Percentiles rank a stretch among this genome's conserved stretches.
Evolutionary conservation across 92 coral and sea anemone genomes (phyloP).

Genomic region (Hydrozoanthus gracilis): DNA sequence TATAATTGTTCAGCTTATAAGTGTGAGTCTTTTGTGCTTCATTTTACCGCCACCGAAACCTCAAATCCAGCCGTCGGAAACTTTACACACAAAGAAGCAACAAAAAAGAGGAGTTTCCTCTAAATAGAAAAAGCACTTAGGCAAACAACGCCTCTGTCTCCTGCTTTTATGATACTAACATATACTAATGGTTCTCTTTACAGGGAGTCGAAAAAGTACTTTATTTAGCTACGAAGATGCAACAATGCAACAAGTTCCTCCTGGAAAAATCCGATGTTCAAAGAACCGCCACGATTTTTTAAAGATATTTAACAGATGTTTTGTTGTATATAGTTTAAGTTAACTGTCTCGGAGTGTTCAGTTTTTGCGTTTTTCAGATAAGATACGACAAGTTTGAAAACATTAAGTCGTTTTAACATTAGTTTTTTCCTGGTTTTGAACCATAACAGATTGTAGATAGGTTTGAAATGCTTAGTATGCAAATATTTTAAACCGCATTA

Average conservation of each 20-base stretch:
- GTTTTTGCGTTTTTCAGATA: background rate
- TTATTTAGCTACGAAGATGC: conserved; percentile 30
- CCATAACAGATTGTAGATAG: conserved; percentile 30
- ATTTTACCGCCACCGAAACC: conserved; percentile 3
- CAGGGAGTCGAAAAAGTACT: conserved; percentile 46
- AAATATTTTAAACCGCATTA: conserved; percentile 7
- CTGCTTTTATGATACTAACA: background rate
- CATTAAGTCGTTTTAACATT: background rate
- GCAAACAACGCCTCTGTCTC: background rate
- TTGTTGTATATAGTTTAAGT: conserved; percentile 41
- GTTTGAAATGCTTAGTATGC: background rate
- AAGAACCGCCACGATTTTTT: background rate
- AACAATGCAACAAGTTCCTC: conserved; percentile 12
- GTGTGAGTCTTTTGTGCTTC: background rate
- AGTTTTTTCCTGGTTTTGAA: conserved; percentile 27
- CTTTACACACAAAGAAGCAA: background rate
- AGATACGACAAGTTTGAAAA: conserved; percentile 4
- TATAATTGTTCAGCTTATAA: background rate
- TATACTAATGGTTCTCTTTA: background rate
- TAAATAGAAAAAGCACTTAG: background rate
- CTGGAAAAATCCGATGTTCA: background rate
- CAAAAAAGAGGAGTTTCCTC: background rate
- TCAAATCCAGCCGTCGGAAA: conserved; percentile 16
- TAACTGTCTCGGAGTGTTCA: background rate
- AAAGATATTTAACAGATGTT: conserved; percentile 38